Conservation (phyloP, 2,113 vertebrate genomes). For the Ciconia maguari region DNA sequence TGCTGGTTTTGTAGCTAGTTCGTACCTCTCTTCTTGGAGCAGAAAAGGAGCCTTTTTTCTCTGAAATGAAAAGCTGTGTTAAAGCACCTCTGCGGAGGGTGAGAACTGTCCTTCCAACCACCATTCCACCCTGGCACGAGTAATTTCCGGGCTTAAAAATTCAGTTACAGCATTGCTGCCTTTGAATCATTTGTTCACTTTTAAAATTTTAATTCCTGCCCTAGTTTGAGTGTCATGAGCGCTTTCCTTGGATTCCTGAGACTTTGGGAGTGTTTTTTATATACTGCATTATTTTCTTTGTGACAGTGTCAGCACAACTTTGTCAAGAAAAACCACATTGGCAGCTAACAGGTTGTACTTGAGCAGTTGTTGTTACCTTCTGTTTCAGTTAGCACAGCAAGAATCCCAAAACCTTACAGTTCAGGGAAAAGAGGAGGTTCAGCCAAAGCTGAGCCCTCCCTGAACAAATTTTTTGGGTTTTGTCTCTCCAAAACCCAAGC, state of each 20-base stretch:
- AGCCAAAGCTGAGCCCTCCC: background rate
- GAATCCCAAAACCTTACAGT: background rate
- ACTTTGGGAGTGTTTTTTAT: background rate
- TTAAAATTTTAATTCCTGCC: background rate
- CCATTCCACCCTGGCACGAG: background rate
- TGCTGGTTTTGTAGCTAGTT: background rate
- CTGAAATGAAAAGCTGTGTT: background rate
- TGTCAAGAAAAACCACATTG: background rate
- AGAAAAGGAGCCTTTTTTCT: background rate
- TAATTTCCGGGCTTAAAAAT: background rate
- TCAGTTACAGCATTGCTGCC: background rate
- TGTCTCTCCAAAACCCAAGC: background rate
- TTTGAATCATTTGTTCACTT: background rate
- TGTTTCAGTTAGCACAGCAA: background rate
- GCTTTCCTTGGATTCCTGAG: background rate
- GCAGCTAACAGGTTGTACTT: background rate
- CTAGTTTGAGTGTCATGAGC: fast-evolving
- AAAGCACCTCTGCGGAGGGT: background rate
- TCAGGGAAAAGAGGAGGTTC: background rate
- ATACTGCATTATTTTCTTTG: background rate
- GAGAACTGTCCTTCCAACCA: background rate
- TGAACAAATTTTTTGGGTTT: background rate
- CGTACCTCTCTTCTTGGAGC: background rate
- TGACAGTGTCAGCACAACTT: background rate
- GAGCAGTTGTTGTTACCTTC: background rate